Conservation (phyloP, 1,140 invertebrate genomes). For the Mya arenaria region DNA sequence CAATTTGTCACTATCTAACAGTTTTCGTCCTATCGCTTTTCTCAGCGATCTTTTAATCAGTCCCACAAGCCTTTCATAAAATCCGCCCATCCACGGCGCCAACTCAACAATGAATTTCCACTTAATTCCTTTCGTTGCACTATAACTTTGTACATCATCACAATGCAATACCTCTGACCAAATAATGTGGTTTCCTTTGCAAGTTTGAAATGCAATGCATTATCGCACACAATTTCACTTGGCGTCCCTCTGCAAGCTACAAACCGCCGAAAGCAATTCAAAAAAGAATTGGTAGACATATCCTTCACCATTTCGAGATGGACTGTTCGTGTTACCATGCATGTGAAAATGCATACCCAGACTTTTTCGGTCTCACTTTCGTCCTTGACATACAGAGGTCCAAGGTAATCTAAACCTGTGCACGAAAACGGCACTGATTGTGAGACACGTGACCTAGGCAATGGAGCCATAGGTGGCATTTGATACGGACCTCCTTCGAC, state of each 20-base stretch:
- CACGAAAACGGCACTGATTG: not conserved
- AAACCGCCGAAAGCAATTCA: constrained; percentile 1
- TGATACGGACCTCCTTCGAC: constrained; percentile 1
- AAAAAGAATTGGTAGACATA: constrained; percentile 6
- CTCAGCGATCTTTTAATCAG: not conserved
- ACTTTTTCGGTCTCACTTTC: not conserved
- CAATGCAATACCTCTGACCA: not conserved
- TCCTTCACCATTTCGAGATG: too few species aligned
- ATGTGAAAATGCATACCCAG: constrained; percentile 7
- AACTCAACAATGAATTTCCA: not conserved
- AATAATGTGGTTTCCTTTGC: not conserved
- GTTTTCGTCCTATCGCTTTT: not conserved
- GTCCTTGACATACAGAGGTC: not conserved
- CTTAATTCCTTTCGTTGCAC: not conserved
- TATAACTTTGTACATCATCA: not conserved
- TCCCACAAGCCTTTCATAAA: not conserved
- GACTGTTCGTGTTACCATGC: too few species aligned
- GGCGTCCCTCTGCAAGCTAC: constrained; percentile 2
- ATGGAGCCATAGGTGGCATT: not conserved
- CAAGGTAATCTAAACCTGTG: not conserved
- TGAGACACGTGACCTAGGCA: not conserved
- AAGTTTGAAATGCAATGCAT: constrained; percentile 8
- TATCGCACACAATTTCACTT: constrained; percentile 6
- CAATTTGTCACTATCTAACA: too few species aligned
- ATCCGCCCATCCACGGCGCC: constrained; percentile 6